A percentile compares a stretch with the other conserved stretches of the same genome.
Evolutionary conservation across 1,140 invertebrate genomes (phyloP).

Genomic region (Sarcophaga bullata): DNA sequence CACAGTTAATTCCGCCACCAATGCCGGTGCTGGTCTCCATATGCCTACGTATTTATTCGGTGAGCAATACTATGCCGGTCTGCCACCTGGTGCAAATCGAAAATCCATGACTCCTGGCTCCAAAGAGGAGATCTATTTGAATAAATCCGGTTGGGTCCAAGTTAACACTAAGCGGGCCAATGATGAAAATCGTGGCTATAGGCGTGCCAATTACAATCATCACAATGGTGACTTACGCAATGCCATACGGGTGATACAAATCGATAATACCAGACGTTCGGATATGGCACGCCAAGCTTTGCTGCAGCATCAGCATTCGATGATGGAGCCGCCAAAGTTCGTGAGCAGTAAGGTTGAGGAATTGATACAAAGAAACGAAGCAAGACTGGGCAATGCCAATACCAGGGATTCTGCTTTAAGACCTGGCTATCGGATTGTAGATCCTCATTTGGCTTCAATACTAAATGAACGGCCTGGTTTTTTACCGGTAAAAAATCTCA

Average conservation of each 20-base stretch:
- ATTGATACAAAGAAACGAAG: constrained; percentile 60
- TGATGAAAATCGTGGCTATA: constrained; percentile 49
- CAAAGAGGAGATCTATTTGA: constrained; percentile 63
- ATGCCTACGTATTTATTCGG: constrained; percentile 63
- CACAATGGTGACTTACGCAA: constrained; percentile 44
- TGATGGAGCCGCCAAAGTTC: constrained; percentile 50
- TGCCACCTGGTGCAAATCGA: constrained; percentile 37
- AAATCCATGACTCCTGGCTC: constrained; percentile 50
- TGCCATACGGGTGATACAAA: constrained; percentile 47
- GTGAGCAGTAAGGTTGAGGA: constrained; percentile 62
- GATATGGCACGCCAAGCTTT: constrained; percentile 49
- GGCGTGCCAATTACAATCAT: constrained; percentile 47
- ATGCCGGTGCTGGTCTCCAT: constrained; percentile 20
- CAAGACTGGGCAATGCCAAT: constrained; percentile 45
- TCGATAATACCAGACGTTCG: constrained; percentile 49
- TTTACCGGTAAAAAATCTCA: constrained; percentile 57
- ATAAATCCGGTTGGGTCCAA: constrained; percentile 65
- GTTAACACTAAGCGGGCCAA: constrained; percentile 55
- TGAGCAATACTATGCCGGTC: constrained; percentile 52
- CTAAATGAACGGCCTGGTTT: constrained; percentile 63
- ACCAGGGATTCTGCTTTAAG: constrained; percentile 50
- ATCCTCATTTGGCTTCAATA: constrained; percentile 60
- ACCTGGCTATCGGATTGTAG: constrained; percentile 60
- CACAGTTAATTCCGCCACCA: not conserved
- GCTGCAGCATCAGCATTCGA: constrained; percentile 50